These are phyloP conservation scores for Galerucella pusilla DNA, from an alignment of 2,888 invertebrate species.

Conservation along the genomic window DNA sequence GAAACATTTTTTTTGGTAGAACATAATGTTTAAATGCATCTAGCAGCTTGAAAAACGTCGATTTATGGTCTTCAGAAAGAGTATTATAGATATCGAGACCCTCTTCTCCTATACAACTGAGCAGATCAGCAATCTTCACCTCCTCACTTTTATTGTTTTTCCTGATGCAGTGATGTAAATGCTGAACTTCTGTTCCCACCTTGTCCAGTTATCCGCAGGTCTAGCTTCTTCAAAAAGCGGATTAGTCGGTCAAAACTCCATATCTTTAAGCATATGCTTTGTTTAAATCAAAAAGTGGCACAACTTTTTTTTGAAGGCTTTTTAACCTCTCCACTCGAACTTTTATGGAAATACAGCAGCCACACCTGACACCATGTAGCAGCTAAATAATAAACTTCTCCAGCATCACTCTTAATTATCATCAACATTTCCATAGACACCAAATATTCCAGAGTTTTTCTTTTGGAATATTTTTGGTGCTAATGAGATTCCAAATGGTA, in stretches of 20 bases:
- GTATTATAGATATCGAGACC: not conserved
- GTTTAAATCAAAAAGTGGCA: too few species aligned
- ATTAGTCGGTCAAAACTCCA: conserved; percentile 1
- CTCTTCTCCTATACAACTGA: not conserved
- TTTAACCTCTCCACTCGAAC: too few species aligned
- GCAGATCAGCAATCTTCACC: conserved; percentile 14
- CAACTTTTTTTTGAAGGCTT: too few species aligned
- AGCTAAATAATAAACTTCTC: too few species aligned
- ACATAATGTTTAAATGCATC: not conserved
- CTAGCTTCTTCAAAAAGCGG: not conserved
- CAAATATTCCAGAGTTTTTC: too few species aligned
- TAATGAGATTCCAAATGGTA: too few species aligned
- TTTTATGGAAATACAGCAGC: too few species aligned
- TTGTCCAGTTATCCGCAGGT: conserved; percentile 12
- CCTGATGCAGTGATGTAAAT: not conserved
- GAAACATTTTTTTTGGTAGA: not conserved
- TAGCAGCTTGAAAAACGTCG: not conserved
- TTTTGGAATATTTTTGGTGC: too few species aligned
- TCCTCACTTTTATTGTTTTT: not conserved
- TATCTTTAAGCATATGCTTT: not conserved
- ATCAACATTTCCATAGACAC: not conserved
- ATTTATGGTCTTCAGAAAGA: not conserved
- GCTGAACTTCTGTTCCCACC: not conserved
- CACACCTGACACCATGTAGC: too few species aligned
- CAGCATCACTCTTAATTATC: too few species aligned